Conservation (phyloP, 2,797 vertebrate species). For the Etheostoma perlongum region DNA sequence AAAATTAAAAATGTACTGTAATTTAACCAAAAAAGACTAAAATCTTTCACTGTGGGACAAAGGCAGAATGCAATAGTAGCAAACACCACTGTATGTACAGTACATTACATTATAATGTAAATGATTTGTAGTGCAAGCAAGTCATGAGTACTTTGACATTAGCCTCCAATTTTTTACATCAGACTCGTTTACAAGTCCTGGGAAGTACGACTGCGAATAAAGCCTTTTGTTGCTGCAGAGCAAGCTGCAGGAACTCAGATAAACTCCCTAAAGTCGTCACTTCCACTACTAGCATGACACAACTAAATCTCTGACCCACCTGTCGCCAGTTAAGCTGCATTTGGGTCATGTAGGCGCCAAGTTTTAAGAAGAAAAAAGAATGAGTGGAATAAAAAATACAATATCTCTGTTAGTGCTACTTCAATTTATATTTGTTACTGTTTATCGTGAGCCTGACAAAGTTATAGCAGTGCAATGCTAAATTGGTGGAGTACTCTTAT, state of each 20-base stretch:
- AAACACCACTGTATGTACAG: slow-evolving; percentile 35
- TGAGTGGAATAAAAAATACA: not conserved
- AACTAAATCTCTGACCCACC: not conserved
- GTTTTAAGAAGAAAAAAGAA: not conserved
- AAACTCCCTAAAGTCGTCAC: not conserved
- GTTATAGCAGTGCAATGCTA: not conserved
- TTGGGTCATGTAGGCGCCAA: not conserved
- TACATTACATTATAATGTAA: slow-evolving; percentile 49
- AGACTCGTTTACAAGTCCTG: not conserved
- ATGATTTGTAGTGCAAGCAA: slow-evolving; percentile 60
- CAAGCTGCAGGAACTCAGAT: not conserved
- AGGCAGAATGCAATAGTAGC: not conserved
- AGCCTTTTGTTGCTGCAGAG: not conserved
- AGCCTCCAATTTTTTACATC: not conserved
- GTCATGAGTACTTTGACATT: slow-evolving; percentile 44
- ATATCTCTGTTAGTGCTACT: not conserved
- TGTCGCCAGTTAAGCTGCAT: not conserved
- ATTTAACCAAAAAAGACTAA: not conserved
- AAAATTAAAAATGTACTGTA: not conserved
- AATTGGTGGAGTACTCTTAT: not conserved
- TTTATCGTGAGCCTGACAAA: not conserved
- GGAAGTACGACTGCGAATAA: not conserved
- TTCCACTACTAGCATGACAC: too few relatives aligned
- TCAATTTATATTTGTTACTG: not conserved
- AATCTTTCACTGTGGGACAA: not conserved